Evolutionary conservation across 2,797 vertebrate genomes (phyloP).

Genomic region (Tokudaia muenninki): DNA sequence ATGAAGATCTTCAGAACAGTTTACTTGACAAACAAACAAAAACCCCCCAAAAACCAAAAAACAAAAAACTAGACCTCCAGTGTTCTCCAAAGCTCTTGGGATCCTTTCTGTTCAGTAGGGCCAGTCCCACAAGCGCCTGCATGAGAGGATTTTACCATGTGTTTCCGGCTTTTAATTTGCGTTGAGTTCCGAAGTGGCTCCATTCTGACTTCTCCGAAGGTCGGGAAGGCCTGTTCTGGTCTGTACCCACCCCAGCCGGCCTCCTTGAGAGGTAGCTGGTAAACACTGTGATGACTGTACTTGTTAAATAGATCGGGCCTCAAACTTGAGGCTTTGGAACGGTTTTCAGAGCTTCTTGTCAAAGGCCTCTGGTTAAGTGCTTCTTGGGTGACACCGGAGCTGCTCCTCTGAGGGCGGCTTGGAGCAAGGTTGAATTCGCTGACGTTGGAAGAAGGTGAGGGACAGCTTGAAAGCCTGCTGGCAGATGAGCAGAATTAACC

Average conservation of each 20-base stretch:
- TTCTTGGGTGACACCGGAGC: background rate
- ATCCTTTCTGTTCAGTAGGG: background rate
- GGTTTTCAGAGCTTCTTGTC: background rate
- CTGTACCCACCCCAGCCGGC: background rate
- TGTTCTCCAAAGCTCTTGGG: constrained; percentile 7
- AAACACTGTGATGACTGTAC: background rate
- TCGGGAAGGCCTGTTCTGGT: background rate
- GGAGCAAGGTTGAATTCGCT: background rate
- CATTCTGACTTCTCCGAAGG: background rate
- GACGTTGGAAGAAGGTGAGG: background rate
- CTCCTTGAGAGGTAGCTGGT: background rate
- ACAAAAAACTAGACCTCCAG: background rate
- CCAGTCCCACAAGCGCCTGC: background rate
- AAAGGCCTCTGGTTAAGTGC: background rate
- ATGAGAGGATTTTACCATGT: background rate
- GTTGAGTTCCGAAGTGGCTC: background rate
- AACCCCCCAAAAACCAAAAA: background rate
- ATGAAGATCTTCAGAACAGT: background rate
- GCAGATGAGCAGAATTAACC: background rate
- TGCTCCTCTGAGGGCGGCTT: background rate
- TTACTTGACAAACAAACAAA: background rate
- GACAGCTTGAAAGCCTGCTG: background rate
- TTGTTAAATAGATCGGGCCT: background rate
- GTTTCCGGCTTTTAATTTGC: background rate
- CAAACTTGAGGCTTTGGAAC: background rate